Evolutionary conservation across 2,797 vertebrate genomes (phyloP), one percentile per base, ranked within the genome.

Genomic region (Lithobates sylvaticus): DNA sequence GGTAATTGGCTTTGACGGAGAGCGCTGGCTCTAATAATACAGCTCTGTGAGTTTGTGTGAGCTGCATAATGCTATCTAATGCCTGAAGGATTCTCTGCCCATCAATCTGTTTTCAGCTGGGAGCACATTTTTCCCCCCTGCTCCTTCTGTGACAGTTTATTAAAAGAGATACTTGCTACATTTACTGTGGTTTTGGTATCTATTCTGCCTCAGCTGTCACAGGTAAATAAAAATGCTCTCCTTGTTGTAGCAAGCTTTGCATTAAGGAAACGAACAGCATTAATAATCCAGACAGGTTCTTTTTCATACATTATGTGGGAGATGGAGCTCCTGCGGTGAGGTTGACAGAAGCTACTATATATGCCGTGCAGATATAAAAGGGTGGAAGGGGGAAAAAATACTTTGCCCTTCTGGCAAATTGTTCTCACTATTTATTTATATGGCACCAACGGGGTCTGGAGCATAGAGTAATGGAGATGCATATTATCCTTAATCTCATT

Each of bases 111-210:
- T 90, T 88, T 90, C 88, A 89, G 89, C 87, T 88, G 71, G 88
- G 90, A 90, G 89, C 90, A 88, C 81, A 89, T 91, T 92, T 92
- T 10, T 10, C 26, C 65, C 65, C 89, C 89, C 91, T 89, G 92
- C 72, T 76, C 68, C 77, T 78, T 90, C 92, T 42, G 90, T 95
- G 94, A 92, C 94, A 94, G 92, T 96, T 96, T 96, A 96, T 96
- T 97, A 95, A 95, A 96, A 95, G 92, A 89, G 95, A 94, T 89
- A 92, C 92, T 95, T 95, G 92, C 94, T 92, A 75, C 86, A 76
- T 88, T 89, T 91, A 91, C 91, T 84, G 69, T 89, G 89, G 91
- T 27, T 96, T 95, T 95, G 95, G 94, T 96, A 93, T 92, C 89
- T 91, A 90, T 92, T 94, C 92, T 91, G 91, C 90, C 92, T 92